Conservation (phyloP, 2,888 invertebrate genomes). For the Cosmorhoe ocellata region DNA sequence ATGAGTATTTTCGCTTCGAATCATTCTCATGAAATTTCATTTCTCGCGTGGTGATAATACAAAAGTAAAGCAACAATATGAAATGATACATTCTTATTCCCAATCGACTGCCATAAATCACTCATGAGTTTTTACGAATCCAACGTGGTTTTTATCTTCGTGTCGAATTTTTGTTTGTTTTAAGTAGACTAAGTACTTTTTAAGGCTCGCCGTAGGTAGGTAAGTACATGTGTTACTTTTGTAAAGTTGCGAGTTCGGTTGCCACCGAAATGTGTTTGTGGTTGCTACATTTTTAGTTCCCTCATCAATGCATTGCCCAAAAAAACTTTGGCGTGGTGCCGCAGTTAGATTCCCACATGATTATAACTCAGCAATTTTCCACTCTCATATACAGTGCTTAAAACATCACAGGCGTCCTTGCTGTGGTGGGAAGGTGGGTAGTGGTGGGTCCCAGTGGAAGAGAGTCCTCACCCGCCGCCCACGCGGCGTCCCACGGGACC, state of each 20-base stretch:
- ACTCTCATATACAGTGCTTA: constrained; percentile 55
- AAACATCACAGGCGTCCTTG: constrained; percentile 67
- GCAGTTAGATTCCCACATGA: constrained; percentile 8
- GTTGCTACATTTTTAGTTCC: too few species aligned
- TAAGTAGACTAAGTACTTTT: too few species aligned
- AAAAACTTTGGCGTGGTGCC: not conserved
- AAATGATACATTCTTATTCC: constrained; percentile 54
- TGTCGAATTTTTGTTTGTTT: constrained; percentile 5
- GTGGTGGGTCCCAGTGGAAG: constrained; percentile 70
- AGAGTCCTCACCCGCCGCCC: constrained; percentile 76
- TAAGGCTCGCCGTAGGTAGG: too few species aligned
- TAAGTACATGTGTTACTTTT: too few species aligned
- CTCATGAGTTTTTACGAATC: constrained; percentile 69
- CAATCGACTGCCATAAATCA: constrained; percentile 72
- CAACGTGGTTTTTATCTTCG: constrained; percentile 40
- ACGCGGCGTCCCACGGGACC: constrained; percentile 68
- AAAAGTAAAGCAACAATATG: constrained; percentile 41
- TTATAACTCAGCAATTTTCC: constrained; percentile 39
- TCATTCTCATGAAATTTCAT: not conserved
- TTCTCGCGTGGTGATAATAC: constrained; percentile 1
- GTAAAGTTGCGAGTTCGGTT: too few species aligned
- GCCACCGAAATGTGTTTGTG: too few species aligned
- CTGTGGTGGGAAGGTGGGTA: constrained; percentile 47
- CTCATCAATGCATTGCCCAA: too few species aligned
- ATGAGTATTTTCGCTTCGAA: not conserved